These are phyloP conservation scores for Eulemur albifrons DNA, from an alignment of 2,797 vertebrate species.

Conservation along the genomic window DNA sequence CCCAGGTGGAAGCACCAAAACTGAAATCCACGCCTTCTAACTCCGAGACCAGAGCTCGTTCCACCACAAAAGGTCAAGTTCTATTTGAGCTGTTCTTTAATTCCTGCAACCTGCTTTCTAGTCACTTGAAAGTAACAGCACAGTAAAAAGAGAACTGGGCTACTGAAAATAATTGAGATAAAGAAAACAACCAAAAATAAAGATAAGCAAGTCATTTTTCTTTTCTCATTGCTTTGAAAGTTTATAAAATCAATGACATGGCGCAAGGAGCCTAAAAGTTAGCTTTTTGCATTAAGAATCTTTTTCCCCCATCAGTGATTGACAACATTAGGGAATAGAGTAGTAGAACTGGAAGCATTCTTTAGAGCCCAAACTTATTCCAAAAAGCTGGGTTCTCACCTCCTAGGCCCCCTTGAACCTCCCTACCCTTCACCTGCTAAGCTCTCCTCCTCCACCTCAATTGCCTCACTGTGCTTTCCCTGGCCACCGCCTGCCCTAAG, in stretches of 20 bases:
- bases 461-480: accelerated
- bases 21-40: background rate
- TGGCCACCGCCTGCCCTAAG: background rate
- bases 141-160: background rate
- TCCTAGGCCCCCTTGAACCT: background rate
- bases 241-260: background rate
- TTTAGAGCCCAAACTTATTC: background rate
- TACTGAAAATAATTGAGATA: constrained; percentile 1
- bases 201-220: background rate
- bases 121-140: background rate
- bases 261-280: background rate
- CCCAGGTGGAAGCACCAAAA: background rate
- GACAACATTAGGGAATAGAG: background rate
- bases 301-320: background rate
- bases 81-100: background rate
- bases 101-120: background rate
- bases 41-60: background rate
- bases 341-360: background rate
- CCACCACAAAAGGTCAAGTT: background rate
- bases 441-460: background rate
- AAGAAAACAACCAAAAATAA: constrained; percentile 12
- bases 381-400: background rate
- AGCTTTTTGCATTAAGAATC: background rate
- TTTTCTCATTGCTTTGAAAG: background rate
- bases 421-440: background rate